Base-by-base conservation (phyloP, 2,888 invertebrate genomes). In the Microdon myrmicae region DNA sequence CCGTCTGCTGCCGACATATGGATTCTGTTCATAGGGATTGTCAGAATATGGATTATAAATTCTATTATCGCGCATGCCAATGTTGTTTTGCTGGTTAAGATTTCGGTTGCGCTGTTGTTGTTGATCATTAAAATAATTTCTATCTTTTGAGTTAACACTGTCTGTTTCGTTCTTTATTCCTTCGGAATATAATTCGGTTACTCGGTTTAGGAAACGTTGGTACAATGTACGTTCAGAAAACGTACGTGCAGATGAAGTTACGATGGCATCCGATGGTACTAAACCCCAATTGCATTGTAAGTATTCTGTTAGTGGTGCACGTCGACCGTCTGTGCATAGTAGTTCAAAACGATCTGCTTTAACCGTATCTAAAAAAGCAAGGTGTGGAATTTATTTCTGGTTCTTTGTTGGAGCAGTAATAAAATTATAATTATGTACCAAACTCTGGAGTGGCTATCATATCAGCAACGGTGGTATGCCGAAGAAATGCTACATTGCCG, bases 401-500 rank as follows among this genome's bases (percentile, higher is more conserved):
- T n/a, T n/a, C n/a, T n/a, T n/a, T n/a, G n/a, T n/a, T n/a, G n/a
- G n/a, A n/a, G n/a, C n/a, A n/a, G 16, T 9, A 26, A 8, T 14
- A 13, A 5, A 8, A 2, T 10, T 12, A 4, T 2, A 20, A 10
- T 6, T 17, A 61, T 72, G 79, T 75, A 87, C 86, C 80, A 58
- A 84, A 85, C 74, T 86, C 84, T 17, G 83, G 83, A 0, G 84
- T 85, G 3, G 81, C 75, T 3, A 89, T 79, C 76, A 92, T 86
- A 75, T 92, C 90, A 22, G 83, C 81, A 12, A 94, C 87, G 0
- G 93, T 92, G 0, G 89, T 89, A 74, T 95, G 93, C 34, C 90
- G 86, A 1, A 97, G 82, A 75, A 97, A 97, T 1, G 96, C 96
- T 10, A 97, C 85, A 37, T 97, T 94, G 2, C 96, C 96, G 8